Percentiles rank a stretch among this genome's conserved stretches.
phyloP scores from a whole-genome alignment of 2,888 invertebrate genomes.

The Blastobasis lacticolella region DNA sequence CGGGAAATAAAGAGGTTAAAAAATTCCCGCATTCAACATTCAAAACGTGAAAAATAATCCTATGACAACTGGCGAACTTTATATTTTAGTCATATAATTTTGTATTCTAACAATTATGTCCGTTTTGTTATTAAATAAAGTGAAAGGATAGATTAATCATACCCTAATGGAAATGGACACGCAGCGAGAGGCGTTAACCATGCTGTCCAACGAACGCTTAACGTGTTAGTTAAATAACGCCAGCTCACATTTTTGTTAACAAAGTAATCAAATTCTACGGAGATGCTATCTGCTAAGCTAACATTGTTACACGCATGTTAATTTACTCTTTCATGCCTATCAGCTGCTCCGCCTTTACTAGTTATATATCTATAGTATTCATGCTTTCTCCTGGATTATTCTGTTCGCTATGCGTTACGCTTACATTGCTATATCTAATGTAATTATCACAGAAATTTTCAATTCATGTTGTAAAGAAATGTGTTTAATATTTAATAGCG shows the following conservation, averaged over 20 bases:
- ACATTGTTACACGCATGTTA: background rate
- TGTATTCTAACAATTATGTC: background rate
- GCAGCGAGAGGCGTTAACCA: conserved; percentile 29
- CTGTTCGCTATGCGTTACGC: background rate
- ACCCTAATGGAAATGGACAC: conserved; percentile 35
- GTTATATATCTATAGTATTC: background rate
- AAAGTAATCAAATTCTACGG: background rate
- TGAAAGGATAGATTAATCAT: conserved; percentile 21
- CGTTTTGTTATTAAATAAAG: conserved; percentile 9
- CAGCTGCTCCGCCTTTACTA: background rate
- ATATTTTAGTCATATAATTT: background rate
- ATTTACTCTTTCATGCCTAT: background rate
- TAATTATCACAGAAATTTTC: background rate
- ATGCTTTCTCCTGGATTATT: background rate
- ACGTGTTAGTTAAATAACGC: conserved; percentile 13
- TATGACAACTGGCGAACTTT: no score
- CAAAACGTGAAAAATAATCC: no score
- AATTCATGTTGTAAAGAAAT: background rate
- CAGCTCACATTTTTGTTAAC: conserved; percentile 6
- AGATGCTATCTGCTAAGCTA: background rate
- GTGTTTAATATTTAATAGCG: no score
- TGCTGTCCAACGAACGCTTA: conserved; percentile 26
- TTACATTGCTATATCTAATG: background rate
- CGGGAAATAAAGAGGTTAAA: no score
- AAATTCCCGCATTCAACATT: no score